Base-by-base conservation (phyloP, 2,113 vertebrate species). In the Oophaga pumilio region DNA sequence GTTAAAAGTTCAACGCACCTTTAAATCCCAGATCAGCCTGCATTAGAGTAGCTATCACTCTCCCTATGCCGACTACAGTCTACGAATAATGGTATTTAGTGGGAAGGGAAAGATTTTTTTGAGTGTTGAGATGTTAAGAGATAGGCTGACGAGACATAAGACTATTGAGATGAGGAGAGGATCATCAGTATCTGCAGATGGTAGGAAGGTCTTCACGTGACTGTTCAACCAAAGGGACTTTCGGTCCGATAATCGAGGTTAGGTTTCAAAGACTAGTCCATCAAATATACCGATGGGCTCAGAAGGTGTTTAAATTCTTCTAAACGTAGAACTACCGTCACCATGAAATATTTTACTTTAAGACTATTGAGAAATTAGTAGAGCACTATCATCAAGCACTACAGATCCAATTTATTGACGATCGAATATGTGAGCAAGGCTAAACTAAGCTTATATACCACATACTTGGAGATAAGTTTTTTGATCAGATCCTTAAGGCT, bases 1-100 rank as follows among this genome's bases (percentile, higher is more conserved):
- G 69, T 56, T 28, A 86, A 64, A 64, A 56, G 62, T 68, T 69
- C 50, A 76, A 10, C 76, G 66, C 50, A 71, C 24, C n/a, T 52
- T 53, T 69, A 69, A 79, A 69, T 80, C 76, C 50, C 22, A 62
- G 60, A 78, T 86, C 62, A 79, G 62, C 64, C 52, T 59, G 73
- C 28, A 33, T 15, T 86, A 80, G 76, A 71, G 68, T 71, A 86
- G 49, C 53, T 74, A 43, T 43, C 18, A 14, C 56, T 28, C 68
- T 33, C 64, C 69, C 11, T 50, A 22, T 57, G 20, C 64, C 76
- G 59, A 56, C 76, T 17, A 13, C 20, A 86, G 26, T 20, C 60
- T 79, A 53, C 59, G 53, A 50, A 64, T 57, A 76, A 18, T 22
- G 43, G 12, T 26, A 33, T 77, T 12, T 66, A 26, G n/a, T 78